These are phyloP conservation scores for Onychomys torridus DNA, from an alignment of 2,797 vertebrate genomes.

Conservation along the genomic window DNA sequence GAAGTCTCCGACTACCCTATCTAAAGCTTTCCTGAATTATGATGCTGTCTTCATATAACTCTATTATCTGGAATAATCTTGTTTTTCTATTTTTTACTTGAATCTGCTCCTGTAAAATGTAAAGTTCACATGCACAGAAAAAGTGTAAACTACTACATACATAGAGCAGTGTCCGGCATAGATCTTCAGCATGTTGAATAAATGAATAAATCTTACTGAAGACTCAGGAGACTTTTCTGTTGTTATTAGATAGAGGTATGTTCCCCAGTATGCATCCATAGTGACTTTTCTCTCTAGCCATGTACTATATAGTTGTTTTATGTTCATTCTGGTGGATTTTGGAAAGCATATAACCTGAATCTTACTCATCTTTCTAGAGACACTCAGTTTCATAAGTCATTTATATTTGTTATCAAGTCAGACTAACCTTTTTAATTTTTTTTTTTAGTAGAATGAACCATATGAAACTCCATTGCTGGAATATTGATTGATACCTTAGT, in stretches of 20 bases:
- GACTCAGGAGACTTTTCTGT: neutral
- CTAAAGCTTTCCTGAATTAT: neutral
- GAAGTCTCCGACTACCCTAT: neutral
- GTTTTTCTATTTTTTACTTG: neutral
- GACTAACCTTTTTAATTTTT: neutral
- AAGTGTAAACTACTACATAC: neutral
- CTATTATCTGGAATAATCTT: neutral
- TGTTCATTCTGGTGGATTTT: constrained; percentile 24
- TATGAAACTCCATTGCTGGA: neutral
- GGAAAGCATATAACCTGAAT: neutral
- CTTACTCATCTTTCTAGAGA: neutral
- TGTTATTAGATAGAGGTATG: neutral
- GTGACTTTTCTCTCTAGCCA: neutral
- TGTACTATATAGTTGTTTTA: neutral
- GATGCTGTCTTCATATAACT: neutral
- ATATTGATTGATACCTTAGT: neutral
- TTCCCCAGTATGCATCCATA: neutral
- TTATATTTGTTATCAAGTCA: neutral
- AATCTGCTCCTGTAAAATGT: neutral
- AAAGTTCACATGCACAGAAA: neutral
- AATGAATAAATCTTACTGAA: neutral
- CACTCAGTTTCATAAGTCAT: neutral
- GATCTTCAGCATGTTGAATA: neutral
- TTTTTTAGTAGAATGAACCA: neutral
- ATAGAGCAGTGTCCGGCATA: neutral